Percentiles rank a stretch among this genome's conserved stretches.
phyloP scores from a whole-genome alignment of 2,797 vertebrate genomes.

The Strix occidentalis region DNA sequence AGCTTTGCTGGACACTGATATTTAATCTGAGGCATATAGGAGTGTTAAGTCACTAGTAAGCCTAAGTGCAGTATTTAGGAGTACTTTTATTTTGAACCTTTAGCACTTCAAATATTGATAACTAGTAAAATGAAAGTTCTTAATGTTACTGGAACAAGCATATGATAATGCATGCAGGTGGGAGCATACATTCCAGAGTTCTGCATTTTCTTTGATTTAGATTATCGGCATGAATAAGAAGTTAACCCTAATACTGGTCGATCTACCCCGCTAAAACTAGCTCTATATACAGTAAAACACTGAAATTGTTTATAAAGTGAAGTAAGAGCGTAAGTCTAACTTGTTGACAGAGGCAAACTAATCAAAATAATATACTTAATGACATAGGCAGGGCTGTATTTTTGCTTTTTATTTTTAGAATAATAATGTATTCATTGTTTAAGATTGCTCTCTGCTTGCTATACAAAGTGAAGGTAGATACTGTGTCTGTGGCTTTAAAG shows the following conservation, averaged over 20 bases:
- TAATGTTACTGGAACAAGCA: background rate
- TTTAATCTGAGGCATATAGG: background rate
- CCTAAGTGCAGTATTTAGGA: background rate
- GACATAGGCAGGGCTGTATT: background rate
- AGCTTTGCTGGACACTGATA: background rate
- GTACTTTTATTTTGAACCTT: background rate
- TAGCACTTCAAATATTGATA: background rate
- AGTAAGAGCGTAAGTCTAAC: background rate
- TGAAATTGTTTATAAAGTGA: background rate
- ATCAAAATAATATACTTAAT: background rate
- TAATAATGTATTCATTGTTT: background rate
- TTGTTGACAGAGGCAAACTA: background rate
- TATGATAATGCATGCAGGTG: background rate
- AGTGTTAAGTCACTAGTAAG: background rate
- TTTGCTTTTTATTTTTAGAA: background rate
- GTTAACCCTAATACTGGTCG: background rate
- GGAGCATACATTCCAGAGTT: background rate
- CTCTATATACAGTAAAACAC: background rate
- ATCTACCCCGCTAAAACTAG: background rate
- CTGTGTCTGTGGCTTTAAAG: background rate
- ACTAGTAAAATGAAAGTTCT: background rate
- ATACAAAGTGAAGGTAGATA: background rate
- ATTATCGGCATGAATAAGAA: background rate
- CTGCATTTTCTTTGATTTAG: background rate
- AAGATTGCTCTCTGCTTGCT: background rate